Evolutionary conservation across 2,888 invertebrate genomes (phyloP), one percentile per base, ranked within the genome.

Genomic region (Phytoseiulus persimilis): DNA sequence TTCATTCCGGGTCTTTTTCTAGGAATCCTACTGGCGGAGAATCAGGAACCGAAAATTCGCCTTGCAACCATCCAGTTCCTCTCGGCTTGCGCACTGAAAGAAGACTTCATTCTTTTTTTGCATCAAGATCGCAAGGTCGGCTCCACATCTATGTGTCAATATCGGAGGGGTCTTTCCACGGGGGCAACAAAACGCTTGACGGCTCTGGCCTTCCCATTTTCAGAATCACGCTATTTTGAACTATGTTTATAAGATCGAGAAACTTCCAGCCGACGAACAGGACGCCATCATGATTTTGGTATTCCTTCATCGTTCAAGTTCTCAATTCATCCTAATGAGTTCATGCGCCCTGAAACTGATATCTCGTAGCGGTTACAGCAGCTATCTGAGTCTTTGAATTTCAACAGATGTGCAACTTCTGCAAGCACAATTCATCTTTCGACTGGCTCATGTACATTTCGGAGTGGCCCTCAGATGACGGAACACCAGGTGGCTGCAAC

Each of bases 361-460:
- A n/a, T n/a, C n/a, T n/a, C n/a, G n/a, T n/a, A n/a, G n/a, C n/a
- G n/a, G n/a, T n/a, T n/a, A n/a, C n/a, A n/a, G 65, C 14, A 23
- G 14, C 5, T 28, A 2, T 18, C 5, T 65, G 65, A 14, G 28
- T 18, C 33, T 90, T 90, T 31, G 89, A 84, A 14, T 89, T 89
- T 90, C 92, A 91, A 31, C 93, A 97, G 96, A 94, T 97, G 93
- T 96, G 96, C 93, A 97, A 97, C 93, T 94, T 97, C 93, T 97
- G 97, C 93, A 96, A 96, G 93, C 96, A 96, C 93, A 93, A 95
- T 83, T 96, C 96, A 91, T 95, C 96, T 90, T 96, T 97, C 0
- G 97, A 97, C 93, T 97, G 97, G 97, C 93, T 97, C 92, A 94
- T 97, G 92, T 97, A 97, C 93, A 97, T 97, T 93, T 97, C 97